phyloP scores from a whole-genome alignment of 2,888 invertebrate species.

The Odontomyia ornata region DNA sequence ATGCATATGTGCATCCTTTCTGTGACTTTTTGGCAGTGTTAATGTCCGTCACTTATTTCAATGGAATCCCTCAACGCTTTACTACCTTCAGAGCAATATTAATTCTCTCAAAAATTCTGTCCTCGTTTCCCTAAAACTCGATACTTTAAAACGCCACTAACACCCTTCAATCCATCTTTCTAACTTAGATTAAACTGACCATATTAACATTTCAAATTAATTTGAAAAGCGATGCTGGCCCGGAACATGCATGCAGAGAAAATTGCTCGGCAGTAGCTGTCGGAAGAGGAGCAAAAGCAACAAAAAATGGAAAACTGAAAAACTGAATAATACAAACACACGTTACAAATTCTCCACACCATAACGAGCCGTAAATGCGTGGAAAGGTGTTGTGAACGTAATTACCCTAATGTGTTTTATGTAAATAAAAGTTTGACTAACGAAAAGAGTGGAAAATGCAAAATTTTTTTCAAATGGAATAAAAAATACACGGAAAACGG shows the following conservation, averaged over 20 bases:
- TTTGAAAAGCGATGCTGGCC: conserved; percentile 12
- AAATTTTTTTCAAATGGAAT: background rate
- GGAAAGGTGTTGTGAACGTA: conserved; percentile 49
- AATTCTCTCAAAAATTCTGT: no score
- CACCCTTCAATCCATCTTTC: background rate
- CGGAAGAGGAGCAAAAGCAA: background rate
- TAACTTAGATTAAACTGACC: background rate
- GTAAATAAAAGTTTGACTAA: conserved; percentile 42
- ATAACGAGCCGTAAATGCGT: conserved; percentile 21
- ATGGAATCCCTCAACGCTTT: no score
- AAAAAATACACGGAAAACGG: no score
- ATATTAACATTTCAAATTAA: conserved; percentile 24
- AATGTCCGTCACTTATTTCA: no score
- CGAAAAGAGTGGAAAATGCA: conserved; percentile 9
- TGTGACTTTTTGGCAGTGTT: no score
- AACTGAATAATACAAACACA: background rate
- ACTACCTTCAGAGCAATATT: no score
- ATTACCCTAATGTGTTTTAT: conserved; percentile 50
- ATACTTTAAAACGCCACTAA: background rate
- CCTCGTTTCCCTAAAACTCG: background rate
- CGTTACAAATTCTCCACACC: background rate
- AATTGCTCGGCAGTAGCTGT: background rate
- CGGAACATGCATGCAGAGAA: background rate
- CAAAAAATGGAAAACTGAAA: background rate
- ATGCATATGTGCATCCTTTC: no score